Percentiles rank a stretch among this genome's conserved stretches.
Conservation (phyloP, 1,140 invertebrate species). For the Pygmarrhopalites habei region DNA sequence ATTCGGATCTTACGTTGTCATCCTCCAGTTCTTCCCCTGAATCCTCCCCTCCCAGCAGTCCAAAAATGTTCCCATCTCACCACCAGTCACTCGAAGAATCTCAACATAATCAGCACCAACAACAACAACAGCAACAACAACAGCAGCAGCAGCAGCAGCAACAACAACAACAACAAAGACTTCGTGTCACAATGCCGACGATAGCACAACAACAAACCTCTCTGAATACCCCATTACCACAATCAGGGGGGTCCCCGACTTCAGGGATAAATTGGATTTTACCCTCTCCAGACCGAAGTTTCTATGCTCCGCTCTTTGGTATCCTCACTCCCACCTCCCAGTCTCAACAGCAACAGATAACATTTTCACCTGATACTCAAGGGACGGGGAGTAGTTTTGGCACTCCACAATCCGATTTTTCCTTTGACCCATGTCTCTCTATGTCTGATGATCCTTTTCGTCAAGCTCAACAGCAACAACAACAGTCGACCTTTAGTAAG, state of each 20-base stretch:
- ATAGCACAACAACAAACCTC: slow-evolving; percentile 41
- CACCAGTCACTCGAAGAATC: slow-evolving; percentile 58
- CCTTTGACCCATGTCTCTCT: slow-evolving; percentile 35
- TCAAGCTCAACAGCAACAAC: slow-evolving; percentile 29
- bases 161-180: slow-evolving; percentile 40
- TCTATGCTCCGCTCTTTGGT: slow-evolving; percentile 53
- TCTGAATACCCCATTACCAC: slow-evolving; percentile 37
- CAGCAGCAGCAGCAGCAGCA: slow-evolving; percentile 42
- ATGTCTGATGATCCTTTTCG: slow-evolving; percentile 41
- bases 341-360: slow-evolving; percentile 42
- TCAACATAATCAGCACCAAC: slow-evolving; percentile 55
- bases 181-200: slow-evolving; percentile 44
- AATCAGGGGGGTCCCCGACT: slow-evolving; percentile 36
- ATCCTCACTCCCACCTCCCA: slow-evolving; percentile 43
- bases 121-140: slow-evolving; percentile 42
- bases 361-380: slow-evolving; percentile 38
- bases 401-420: slow-evolving; percentile 34
- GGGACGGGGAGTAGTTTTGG: slow-evolving; percentile 34
- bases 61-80: slow-evolving; percentile 40
- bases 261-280: slow-evolving; percentile 49
- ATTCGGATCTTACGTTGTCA: slow-evolving; percentile 36
- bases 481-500: too few species aligned
- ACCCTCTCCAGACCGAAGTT: slow-evolving; percentile 55
- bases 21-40: slow-evolving; percentile 24
- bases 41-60: slow-evolving; percentile 32